Base-by-base conservation (phyloP, 2,888 invertebrate species). In the Cheiracanthium punctorium region DNA sequence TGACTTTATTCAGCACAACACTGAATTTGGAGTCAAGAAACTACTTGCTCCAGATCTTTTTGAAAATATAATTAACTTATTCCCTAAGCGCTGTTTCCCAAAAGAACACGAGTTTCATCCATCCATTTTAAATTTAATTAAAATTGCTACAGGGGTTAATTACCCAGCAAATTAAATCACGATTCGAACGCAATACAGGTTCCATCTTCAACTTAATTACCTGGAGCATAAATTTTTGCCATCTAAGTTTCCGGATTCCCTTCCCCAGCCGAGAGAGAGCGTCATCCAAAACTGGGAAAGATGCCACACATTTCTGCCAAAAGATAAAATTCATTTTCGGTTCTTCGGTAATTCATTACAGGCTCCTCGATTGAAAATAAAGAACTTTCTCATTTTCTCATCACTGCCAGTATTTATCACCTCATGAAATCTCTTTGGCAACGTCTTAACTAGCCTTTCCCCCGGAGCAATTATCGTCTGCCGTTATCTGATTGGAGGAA, bases 381-480 rank as follows among this genome's bases (percentile, higher is more conserved):
- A 58, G 58, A 58, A 58, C 5, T 58, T 58, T 24, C 58, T 76
- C 67, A 67, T 74, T 69, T 74, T 81, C 82, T 76, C 76, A 82
- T 76, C 82, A 82, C 52, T 37, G n/a, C 52, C 30, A 28, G 76
- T 33, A 48, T 43, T 77, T 77, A 84, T 84, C 82, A 48, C 52
- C 14, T 20, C n/a, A 20, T 14, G 20, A 30, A 28, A 84, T 84
- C 82, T 84, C 30, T n/a, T 33, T 28, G 28, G 48, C 71, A 52
- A 82, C 29, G 82, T 82, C 82, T 82, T 76, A 82, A 82, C 82
- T 82, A 82, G 76, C 17, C 74, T 70, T 71, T 43, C 52, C 82
- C 41, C 76, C 69, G 73, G 58, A 71, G 82, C 82, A 82, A 82
- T 82, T 82, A 82, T 82, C 76, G 70, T 82, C 58, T 58, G 58